Evolutionary conservation across 2,888 invertebrate species (phyloP).

Genomic region (Diplolepis rosae): DNA sequence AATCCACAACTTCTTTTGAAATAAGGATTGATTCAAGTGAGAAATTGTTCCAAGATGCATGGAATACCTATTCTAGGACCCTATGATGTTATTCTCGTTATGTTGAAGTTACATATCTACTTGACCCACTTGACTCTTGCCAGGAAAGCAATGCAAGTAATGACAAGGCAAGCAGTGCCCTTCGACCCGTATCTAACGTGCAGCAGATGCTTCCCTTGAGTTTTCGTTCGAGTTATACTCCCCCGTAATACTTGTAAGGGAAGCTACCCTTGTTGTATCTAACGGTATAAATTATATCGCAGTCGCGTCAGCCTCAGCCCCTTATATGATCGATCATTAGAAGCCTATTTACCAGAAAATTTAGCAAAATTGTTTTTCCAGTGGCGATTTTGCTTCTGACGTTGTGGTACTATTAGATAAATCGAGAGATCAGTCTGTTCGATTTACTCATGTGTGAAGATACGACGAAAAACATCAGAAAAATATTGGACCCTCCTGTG

Average conservation of each 20-base stretch:
- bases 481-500: neutral
- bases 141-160: constrained; percentile 63
- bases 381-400: constrained; percentile 46
- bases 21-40: too few species aligned
- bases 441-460: constrained; percentile 16
- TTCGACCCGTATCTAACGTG: constrained; percentile 73
- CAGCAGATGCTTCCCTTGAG: constrained; percentile 71
- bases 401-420: constrained; percentile 20
- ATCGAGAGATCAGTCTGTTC: constrained; percentile 3
- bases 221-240: constrained; percentile 48
- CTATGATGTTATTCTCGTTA: constrained; percentile 11
- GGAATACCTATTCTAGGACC: too few species aligned
- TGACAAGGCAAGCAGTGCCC: constrained; percentile 69
- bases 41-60: too few species aligned
- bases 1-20: too few species aligned
- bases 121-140: constrained; percentile 71
- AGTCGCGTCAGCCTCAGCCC: constrained; percentile 70
- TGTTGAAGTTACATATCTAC: constrained; percentile 45
- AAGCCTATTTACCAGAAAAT: constrained; percentile 70
- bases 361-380: constrained; percentile 64
- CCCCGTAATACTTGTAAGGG: constrained; percentile 59
- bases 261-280: constrained; percentile 70
- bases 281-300: constrained; percentile 72
- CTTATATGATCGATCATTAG: constrained; percentile 73
- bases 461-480: neutral